phyloP scores from a whole-genome alignment of 2,797 vertebrate genomes.

The Paguma larvata region DNA sequence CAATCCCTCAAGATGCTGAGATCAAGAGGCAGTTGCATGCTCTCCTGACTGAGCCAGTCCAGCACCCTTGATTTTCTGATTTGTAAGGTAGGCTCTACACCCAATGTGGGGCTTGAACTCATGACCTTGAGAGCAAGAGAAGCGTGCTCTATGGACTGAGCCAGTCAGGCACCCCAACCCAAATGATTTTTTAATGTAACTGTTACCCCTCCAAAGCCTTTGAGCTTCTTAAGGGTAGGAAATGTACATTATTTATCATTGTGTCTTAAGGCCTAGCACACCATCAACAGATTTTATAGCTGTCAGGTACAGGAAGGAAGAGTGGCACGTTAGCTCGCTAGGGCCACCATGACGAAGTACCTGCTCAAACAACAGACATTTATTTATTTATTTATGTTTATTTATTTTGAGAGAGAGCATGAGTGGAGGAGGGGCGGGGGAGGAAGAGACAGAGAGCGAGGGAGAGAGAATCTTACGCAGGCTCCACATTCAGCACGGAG shows the following conservation, averaged over 20 bases:
- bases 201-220: background rate
- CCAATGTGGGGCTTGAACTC: too few species aligned
- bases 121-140: background rate
- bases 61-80: too few species aligned
- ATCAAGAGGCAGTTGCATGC: background rate
- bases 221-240: background rate
- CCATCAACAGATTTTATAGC: background rate
- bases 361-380: too few species aligned
- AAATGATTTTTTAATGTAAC: background rate
- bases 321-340: accelerated
- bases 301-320: too few species aligned
- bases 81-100: too few species aligned
- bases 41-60: background rate
- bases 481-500: too few species aligned
- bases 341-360: background rate
- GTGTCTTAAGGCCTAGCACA: background rate
- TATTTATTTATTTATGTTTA: too few species aligned
- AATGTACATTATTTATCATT: background rate
- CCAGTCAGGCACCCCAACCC: background rate
- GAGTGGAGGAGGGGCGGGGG: too few species aligned
- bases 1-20: background rate
- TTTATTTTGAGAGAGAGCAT: too few species aligned
- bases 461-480: too few species aligned
- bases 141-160: background rate
- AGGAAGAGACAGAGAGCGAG: too few species aligned